A percentile compares a stretch with the other conserved stretches of the same genome.
Evolutionary conservation across 2,113 vertebrate genomes (phyloP).

Genomic region (Nerophis lumbriciformis): DNA sequence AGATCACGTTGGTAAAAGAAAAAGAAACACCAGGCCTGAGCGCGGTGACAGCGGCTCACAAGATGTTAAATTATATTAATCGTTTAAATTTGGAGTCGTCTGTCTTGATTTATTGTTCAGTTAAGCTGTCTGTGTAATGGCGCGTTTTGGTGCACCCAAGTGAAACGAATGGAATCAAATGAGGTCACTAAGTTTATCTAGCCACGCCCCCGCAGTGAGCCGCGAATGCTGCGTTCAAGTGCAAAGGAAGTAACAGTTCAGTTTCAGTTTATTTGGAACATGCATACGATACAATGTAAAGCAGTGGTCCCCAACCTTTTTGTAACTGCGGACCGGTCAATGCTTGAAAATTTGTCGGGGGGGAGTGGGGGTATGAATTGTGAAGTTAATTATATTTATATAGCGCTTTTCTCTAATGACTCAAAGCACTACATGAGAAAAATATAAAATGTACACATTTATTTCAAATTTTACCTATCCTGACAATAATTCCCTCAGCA

Average conservation of each 20-base stretch:
- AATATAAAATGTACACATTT: no score
- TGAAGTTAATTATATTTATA: no score
- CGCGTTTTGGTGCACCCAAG: neutral
- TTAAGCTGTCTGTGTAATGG: neutral
- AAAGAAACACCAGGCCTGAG: neutral
- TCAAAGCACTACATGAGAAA: no score
- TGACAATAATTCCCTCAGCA: no score
- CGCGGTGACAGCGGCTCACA: neutral
- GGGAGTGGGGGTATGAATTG: no score
- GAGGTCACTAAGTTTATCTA: neutral
- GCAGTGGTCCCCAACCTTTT: no score
- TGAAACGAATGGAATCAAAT: neutral
- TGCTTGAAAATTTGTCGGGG: no score
- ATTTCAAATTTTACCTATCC: no score
- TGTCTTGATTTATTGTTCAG: neutral
- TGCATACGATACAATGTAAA: no score
- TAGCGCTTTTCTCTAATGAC: no score
- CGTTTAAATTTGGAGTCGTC: neutral
- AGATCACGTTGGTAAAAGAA: slow-evolving; percentile 1
- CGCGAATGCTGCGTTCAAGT: neutral
- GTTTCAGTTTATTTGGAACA: no score
- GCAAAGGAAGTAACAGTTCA: neutral
- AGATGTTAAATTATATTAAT: neutral
- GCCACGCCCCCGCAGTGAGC: neutral
- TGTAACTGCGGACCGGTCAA: no score